phyloP scores from a whole-genome alignment of 1,140 invertebrate species.

The Pachypsylla venusta region DNA sequence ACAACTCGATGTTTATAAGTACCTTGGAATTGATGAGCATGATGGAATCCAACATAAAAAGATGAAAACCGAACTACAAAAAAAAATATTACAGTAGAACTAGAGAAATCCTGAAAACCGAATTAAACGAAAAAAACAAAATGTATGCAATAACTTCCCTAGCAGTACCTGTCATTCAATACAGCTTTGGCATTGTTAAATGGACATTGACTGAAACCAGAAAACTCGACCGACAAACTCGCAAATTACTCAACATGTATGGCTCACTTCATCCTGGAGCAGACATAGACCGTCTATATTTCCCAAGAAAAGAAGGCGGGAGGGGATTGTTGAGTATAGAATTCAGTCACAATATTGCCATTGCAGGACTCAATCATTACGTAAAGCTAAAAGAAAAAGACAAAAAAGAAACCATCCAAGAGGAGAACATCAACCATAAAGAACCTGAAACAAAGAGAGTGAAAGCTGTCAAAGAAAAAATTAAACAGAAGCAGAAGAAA shows the following conservation, averaged over 20 bases:
- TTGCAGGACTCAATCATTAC: not conserved
- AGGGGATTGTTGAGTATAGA: not conserved
- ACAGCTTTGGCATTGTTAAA: conserved; percentile 1
- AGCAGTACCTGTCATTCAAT: conserved; percentile 1
- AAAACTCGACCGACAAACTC: conserved; percentile 14
- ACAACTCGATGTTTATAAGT: not conserved
- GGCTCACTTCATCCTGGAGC: conserved; percentile 13
- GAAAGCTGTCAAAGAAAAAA: not conserved
- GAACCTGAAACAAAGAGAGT: not conserved
- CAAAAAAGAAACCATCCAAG: not conserved
- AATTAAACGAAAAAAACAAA: conserved; percentile 2
- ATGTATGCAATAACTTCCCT: not conserved
- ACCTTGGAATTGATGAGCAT: conserved; percentile 7
- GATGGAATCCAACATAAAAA: not conserved
- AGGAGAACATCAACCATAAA: not conserved
- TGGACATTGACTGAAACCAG: not conserved
- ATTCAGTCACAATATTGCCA: not conserved
- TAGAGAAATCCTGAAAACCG: not conserved
- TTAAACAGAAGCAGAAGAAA: not conserved
- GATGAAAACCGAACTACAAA: not conserved
- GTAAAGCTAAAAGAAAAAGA: not conserved
- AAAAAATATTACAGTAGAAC: not conserved
- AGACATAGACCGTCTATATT: conserved; percentile 15
- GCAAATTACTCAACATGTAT: conserved; percentile 16
- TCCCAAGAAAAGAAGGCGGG: conserved; percentile 12